Conservation (phyloP, 2,888 invertebrate species). For the Chrysolina americana region DNA sequence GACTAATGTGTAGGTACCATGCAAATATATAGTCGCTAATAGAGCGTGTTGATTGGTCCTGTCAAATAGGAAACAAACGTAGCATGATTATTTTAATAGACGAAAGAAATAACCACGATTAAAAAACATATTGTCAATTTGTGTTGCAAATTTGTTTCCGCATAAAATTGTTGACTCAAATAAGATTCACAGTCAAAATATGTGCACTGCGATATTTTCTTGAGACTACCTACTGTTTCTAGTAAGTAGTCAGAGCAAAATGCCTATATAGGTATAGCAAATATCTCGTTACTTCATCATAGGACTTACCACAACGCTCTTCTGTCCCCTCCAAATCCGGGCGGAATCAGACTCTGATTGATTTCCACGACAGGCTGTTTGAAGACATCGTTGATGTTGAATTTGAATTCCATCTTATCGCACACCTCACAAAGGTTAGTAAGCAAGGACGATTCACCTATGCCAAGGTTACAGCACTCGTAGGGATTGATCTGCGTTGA, state of each 20-base stretch:
- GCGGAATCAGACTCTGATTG: slow-evolving; percentile 71
- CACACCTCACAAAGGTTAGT: slow-evolving; percentile 12
- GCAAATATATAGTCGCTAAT: too few species aligned
- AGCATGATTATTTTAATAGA: too few species aligned
- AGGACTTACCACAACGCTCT: slow-evolving; percentile 70
- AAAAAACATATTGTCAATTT: too few species aligned
- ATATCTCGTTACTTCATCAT: not conserved
- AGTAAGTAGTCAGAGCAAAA: not conserved
- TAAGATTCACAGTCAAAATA: too few species aligned
- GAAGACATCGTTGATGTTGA: slow-evolving; percentile 72
- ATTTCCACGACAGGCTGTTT: slow-evolving; percentile 71
- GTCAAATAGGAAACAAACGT: too few species aligned
- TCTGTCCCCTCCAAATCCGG: slow-evolving; percentile 72
- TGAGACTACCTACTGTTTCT: too few species aligned
- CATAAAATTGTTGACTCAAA: too few species aligned
- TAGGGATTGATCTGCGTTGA: not conserved
- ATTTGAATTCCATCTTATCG: slow-evolving; percentile 72
- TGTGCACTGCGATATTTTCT: too few species aligned
- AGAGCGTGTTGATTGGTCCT: too few species aligned
- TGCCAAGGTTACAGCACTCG: slow-evolving; percentile 28
- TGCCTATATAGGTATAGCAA: slow-evolving; percentile 19
- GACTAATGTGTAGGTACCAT: too few species aligned
- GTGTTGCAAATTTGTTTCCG: too few species aligned
- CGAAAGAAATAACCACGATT: too few species aligned
- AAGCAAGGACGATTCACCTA: slow-evolving; percentile 25